These are phyloP conservation scores for Catharus bicknelli DNA, from an alignment of 2,113 vertebrate genomes.

Conservation along the genomic window DNA sequence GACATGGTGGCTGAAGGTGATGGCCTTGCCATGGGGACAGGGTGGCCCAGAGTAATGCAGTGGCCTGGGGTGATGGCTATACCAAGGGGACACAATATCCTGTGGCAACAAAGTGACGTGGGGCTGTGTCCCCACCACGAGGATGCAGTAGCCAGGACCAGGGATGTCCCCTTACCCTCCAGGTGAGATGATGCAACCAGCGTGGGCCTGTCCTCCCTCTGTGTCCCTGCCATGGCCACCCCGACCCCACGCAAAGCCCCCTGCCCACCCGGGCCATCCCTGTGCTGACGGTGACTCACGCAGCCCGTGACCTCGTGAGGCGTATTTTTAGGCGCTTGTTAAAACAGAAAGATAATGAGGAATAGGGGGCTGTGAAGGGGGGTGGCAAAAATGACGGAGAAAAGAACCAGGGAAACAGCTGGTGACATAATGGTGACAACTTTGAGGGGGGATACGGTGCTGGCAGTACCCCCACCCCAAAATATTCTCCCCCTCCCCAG, in stretches of 20 bases:
- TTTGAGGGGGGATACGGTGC: not conserved
- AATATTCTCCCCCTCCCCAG: not conserved
- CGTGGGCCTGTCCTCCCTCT: not conserved
- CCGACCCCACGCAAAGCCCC: not conserved
- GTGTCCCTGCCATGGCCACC: fast-evolving
- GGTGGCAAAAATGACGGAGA: not conserved
- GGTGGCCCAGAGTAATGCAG: not conserved
- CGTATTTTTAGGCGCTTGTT: slow-evolving; percentile 45
- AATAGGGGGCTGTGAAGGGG: not conserved
- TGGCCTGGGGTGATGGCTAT: not conserved
- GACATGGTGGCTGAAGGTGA: fast-evolving
- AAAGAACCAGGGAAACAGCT: not conserved
- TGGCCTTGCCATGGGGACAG: not conserved
- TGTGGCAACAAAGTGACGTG: not conserved
- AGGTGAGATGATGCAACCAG: fast-evolving
- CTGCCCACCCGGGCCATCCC: not conserved
- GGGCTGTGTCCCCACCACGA: not conserved
- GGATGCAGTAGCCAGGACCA: not conserved
- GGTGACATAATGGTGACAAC: not conserved
- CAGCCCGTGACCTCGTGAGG: not conserved
- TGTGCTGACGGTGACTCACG: not conserved
- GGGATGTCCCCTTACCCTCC: not conserved
- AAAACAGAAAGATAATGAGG: slow-evolving; percentile 16
- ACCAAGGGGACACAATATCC: not conserved
- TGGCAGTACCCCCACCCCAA: not conserved